These are phyloP conservation scores for Mormoops blainvillei DNA, from an alignment of 2,113 vertebrate species.

Conservation along the genomic window DNA sequence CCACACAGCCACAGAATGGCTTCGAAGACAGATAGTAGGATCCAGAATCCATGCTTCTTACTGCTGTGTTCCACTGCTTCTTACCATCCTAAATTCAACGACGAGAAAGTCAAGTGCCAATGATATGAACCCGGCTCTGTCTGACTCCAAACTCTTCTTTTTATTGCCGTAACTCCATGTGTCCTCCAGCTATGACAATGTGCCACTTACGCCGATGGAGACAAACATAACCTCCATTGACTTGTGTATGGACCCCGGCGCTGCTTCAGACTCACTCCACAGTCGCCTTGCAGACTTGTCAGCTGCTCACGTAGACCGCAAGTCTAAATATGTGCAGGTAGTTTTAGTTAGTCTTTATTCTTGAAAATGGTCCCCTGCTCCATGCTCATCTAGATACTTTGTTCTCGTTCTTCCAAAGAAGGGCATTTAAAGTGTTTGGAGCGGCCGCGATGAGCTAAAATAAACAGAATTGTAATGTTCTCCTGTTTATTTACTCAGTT, in stretches of 20 bases:
- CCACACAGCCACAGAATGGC: background rate
- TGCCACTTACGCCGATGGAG: fast-evolving
- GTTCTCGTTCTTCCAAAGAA: background rate
- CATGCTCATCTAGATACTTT: background rate
- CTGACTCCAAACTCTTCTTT: background rate
- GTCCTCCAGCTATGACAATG: background rate
- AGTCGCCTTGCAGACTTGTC: background rate
- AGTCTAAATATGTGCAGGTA: background rate
- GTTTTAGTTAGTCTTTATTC: background rate
- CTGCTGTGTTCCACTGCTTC: background rate
- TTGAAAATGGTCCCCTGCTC: background rate
- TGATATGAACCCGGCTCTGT: background rate
- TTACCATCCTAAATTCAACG: background rate
- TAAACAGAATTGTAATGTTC: background rate
- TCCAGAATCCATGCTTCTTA: background rate
- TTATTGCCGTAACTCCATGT: background rate
- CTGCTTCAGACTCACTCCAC: background rate
- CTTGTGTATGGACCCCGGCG: background rate
- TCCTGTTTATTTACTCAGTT: background rate
- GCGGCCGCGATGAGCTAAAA: background rate
- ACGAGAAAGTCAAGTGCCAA: background rate
- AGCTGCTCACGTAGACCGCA: background rate
- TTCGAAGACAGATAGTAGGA: background rate
- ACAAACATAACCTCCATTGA: background rate
- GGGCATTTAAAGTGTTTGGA: background rate